A percentile compares a stretch with the other conserved stretches of the same genome.
Evolutionary conservation across 1,140 invertebrate species (phyloP).

Genomic region (Bombus terrestris): DNA sequence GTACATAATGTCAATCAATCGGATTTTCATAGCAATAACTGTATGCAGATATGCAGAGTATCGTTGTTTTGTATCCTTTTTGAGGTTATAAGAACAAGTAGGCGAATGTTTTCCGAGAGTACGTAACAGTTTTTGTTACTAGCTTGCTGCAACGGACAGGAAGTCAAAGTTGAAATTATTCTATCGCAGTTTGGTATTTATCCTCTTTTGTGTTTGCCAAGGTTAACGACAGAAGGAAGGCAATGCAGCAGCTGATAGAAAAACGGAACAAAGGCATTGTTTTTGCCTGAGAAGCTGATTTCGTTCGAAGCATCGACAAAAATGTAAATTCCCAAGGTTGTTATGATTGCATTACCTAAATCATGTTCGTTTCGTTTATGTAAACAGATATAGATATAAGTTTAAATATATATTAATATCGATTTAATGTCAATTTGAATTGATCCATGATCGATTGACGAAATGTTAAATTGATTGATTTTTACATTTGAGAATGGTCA

Average conservation of each 20-base stretch:
- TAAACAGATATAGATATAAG: too few species aligned
- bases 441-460: too few species aligned
- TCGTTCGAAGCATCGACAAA: constrained; percentile 28
- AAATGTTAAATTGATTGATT: too few species aligned
- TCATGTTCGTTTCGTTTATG: not conserved
- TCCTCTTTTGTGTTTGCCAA: constrained; percentile 37
- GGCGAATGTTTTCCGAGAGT: not conserved
- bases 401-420: not conserved
- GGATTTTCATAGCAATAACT: constrained; percentile 24
- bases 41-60: not conserved
- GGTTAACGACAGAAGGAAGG: constrained; percentile 26
- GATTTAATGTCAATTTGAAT: not conserved
- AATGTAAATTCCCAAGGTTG: constrained; percentile 40
- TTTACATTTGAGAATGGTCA: not conserved
- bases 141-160: not conserved
- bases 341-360: constrained; percentile 38
- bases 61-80: not conserved
- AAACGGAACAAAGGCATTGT: constrained; percentile 55
- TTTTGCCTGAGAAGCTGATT: constrained; percentile 44
- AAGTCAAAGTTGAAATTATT: constrained; percentile 17
- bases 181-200: constrained; percentile 11
- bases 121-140: not conserved
- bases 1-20: constrained; percentile 10
- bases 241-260: constrained; percentile 21
- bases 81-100: not conserved